A percentile compares a stretch with the other conserved stretches of the same genome.
These are phyloP conservation scores for Clarias platycephalus DNA, from an alignment of 2,797 vertebrate species.

Conservation along the genomic window DNA sequence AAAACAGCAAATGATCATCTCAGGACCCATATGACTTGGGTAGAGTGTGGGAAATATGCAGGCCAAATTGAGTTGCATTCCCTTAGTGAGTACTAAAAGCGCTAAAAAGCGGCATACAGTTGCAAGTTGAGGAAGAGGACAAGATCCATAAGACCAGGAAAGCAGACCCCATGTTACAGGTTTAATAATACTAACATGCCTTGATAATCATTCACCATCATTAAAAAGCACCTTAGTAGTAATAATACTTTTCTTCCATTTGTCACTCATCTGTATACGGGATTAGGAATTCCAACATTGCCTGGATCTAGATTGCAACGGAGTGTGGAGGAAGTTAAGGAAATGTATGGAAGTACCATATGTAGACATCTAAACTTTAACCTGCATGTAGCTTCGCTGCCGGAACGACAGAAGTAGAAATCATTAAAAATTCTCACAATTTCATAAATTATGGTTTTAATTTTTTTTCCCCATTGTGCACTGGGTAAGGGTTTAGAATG, in stretches of 20 bases:
- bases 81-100: neutral
- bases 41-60: slow-evolving; percentile 16
- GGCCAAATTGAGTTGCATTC: neutral
- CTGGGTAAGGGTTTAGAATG: neutral
- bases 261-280: neutral
- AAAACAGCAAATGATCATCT: slow-evolving; percentile 1
- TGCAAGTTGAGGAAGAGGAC: neutral
- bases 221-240: neutral
- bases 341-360: neutral
- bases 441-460: neutral
- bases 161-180: neutral
- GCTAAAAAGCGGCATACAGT: neutral
- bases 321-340: neutral
- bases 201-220: neutral
- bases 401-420: neutral
- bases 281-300: no score
- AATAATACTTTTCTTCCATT: neutral
- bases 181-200: neutral
- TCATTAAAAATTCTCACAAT: neutral
- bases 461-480: neutral
- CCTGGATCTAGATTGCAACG: neutral
- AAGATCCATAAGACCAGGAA: neutral
- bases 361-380: neutral
- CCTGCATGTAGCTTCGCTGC: neutral
- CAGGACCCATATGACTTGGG: neutral